Evolutionary conservation across 2,113 vertebrate species (phyloP), one percentile per base, ranked within the genome.

Genomic region (Xerus inauris): DNA sequence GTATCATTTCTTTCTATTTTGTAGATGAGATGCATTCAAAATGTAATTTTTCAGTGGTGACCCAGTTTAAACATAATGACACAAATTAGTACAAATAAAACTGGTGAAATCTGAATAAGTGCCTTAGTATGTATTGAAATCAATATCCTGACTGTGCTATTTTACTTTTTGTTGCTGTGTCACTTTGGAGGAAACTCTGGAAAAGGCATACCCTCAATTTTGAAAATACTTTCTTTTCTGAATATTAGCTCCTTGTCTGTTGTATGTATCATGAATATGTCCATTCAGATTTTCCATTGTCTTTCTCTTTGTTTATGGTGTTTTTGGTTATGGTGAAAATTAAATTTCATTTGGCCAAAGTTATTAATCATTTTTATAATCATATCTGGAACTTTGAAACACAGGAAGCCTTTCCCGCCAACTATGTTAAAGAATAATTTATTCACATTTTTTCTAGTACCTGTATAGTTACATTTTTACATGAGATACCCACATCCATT

Each of bases 371-470:
- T 38, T 80, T 73, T 87, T 26, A 95, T 75, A 72, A 79, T 90
- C n/a, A 82, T 30, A 67, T 64, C 35, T 64, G 19, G 38, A 96
- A 90, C 49, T 95, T 62, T 92, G 85, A 92, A 51, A 80, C 38
- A 30, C 28, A 62, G 13, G 67, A 75, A 95, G 40, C 14, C 11
- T 88, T 93, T 91, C n/a, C 28, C 57, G 73, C 30, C 10, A 76
- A 59, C 17, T 76, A 28, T 28, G 35, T 71, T 94, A 86, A 94
- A 91, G 8, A 86, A 6, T n/a, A 97, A 89, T 77, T 89, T 83
- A 26, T 14, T 75, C 35, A 38, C 35, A 57, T 67, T 91, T 93
- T 94, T 91, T 79, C 42, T 67, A 54, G 40, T 88, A 35, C 42
- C 38, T 72, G 28, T 54, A 40, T 49, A 12, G 10, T 83, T 96